Evolutionary conservation across 2,888 invertebrate species (phyloP).

Genomic region (Drosophila pseudotakahashii): DNA sequence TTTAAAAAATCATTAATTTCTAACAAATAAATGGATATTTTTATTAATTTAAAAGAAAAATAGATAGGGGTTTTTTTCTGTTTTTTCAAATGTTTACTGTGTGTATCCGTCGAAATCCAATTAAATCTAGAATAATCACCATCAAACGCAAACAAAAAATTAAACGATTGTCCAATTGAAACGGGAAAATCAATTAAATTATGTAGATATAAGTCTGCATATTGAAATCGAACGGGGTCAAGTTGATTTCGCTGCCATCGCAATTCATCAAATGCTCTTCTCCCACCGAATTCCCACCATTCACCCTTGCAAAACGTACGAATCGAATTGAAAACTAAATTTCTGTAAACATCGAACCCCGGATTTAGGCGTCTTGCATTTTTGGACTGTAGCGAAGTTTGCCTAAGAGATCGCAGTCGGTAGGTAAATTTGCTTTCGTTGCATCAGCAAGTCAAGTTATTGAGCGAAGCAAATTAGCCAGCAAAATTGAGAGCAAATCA

Average conservation of each 20-base stretch:
- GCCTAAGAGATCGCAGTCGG: constrained; percentile 77
- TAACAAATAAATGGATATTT: too few species aligned
- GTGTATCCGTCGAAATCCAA: not conserved
- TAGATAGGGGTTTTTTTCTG: too few species aligned
- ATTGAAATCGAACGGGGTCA: constrained; percentile 7
- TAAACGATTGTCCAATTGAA: constrained; percentile 3
- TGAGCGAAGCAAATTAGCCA: constrained; percentile 47
- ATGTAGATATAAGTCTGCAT: constrained; percentile 5
- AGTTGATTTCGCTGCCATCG: constrained; percentile 17
- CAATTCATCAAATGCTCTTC: constrained; percentile 16
- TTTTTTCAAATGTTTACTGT: not conserved
- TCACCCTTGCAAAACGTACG: constrained; percentile 2
- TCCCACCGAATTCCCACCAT: not conserved
- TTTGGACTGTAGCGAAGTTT: constrained; percentile 79
- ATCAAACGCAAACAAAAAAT: not conserved
- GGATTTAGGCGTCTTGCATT: constrained; percentile 78
- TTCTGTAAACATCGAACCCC: constrained; percentile 66
- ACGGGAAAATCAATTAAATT: constrained; percentile 5
- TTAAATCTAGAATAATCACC: not conserved
- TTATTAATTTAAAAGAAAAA: too few species aligned
- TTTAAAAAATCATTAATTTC: too few species aligned
- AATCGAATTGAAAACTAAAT: constrained; percentile 49
- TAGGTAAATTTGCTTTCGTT: constrained; percentile 78
- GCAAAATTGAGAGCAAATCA: constrained; percentile 44
- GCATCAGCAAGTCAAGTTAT: constrained; percentile 43